These are phyloP conservation scores for Anaspis maculata DNA, from an alignment of 2,888 invertebrate species.

Conservation along the genomic window DNA sequence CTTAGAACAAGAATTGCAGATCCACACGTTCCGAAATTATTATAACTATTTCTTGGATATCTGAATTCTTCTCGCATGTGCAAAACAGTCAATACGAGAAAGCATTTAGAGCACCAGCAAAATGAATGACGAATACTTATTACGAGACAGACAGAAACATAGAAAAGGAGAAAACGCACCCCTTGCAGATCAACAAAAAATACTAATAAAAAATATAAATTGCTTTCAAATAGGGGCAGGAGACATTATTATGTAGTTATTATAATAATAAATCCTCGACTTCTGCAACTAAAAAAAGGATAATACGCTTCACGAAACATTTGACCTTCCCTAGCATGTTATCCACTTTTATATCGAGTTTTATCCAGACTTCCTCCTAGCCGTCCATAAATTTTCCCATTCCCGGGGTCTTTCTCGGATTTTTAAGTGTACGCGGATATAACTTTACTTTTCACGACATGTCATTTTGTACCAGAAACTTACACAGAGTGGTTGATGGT, in stretches of 20 bases:
- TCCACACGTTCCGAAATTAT: no score
- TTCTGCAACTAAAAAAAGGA: conserved; percentile 26
- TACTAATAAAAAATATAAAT: conserved; percentile 27
- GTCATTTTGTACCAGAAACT: conserved; percentile 10
- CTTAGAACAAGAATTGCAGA: no score
- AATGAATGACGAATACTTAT: no score
- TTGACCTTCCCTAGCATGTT: conserved; percentile 29
- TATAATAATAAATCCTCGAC: conserved; percentile 35
- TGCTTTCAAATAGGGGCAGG: conserved; percentile 28
- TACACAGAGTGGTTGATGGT: no score
- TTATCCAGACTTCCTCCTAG: conserved; percentile 24
- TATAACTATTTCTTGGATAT: no score
- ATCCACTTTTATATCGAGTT: conserved; percentile 29
- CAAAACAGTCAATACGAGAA: no score
- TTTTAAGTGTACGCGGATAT: conserved; percentile 23
- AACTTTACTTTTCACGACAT: conserved; percentile 16
- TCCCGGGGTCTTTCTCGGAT: conserved; percentile 18
- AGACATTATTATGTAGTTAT: conserved; percentile 37
- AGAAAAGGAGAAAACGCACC: no score
- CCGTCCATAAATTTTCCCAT: conserved; percentile 30
- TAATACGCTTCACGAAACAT: conserved; percentile 30
- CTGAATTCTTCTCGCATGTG: no score
- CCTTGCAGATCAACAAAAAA: conserved; percentile 9
- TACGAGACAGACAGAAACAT: no score
- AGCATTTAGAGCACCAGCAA: no score